Evolutionary conservation across 2,797 vertebrate genomes (phyloP).

Genomic region (Pempheris klunzingeri): DNA sequence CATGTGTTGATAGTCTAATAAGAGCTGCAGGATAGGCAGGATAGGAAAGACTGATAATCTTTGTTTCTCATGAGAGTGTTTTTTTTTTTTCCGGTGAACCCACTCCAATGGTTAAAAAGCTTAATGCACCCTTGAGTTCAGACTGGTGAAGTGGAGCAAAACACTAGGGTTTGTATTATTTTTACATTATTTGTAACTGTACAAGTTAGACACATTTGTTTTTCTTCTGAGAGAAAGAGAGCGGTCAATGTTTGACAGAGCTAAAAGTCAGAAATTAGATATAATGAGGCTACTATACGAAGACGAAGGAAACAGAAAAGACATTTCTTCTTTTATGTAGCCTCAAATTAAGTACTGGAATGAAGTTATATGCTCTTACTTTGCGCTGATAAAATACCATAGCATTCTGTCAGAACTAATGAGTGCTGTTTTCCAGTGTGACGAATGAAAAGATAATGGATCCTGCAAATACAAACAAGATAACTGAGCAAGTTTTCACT

Average conservation of each 20-base stretch:
- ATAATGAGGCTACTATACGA: background rate
- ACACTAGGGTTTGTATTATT: background rate
- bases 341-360: background rate
- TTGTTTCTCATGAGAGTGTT: slow-evolving; percentile 4
- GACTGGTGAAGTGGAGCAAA: slow-evolving; percentile 3
- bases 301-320: background rate
- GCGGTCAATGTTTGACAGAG: slow-evolving; percentile 9
- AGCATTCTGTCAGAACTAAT: slow-evolving; percentile 27
- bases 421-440: slow-evolving; percentile 12
- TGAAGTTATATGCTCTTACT: background rate
- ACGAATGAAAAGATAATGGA: slow-evolving; percentile 39
- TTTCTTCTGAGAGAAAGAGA: background rate
- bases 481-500: slow-evolving; percentile 16
- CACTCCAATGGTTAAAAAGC: slow-evolving; percentile 21
- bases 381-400: background rate
- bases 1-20: background rate
- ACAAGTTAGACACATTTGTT: slow-evolving; percentile 6
- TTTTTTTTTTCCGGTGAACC: slow-evolving; percentile 1
- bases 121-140: slow-evolving; percentile 21
- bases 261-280: background rate
- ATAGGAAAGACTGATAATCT: background rate
- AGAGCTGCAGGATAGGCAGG: background rate
- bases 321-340: background rate
- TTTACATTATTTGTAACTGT: background rate
- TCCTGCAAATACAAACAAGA: background rate